These are phyloP conservation scores for Sebastes diploproa DNA, from an alignment of 2,797 vertebrate species.

Conservation along the genomic window DNA sequence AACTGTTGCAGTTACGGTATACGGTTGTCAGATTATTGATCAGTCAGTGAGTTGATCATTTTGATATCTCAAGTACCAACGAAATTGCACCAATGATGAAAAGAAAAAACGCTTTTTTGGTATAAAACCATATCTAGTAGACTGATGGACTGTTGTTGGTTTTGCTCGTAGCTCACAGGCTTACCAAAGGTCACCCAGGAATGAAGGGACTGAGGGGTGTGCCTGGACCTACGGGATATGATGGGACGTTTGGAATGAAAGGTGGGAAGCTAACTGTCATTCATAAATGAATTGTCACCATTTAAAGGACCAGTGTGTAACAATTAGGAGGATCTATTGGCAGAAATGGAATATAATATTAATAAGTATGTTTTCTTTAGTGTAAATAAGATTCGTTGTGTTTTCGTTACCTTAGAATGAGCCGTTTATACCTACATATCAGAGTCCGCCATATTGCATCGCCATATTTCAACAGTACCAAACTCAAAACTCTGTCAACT, in stretches of 20 bases:
- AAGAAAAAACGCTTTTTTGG: background rate
- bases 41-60: too few relatives aligned
- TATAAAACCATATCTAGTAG: background rate
- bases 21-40: too few relatives aligned
- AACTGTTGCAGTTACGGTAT: too few relatives aligned
- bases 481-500: too few relatives aligned
- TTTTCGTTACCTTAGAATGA: too few relatives aligned
- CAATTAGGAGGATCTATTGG: too few relatives aligned
- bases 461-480: too few relatives aligned
- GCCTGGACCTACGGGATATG: slow-evolving; percentile 46
- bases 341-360: too few relatives aligned
- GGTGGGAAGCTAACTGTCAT: slow-evolving; percentile 41
- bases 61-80: background rate
- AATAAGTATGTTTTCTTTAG: too few relatives aligned
- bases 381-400: too few relatives aligned
- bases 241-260: slow-evolving; percentile 61
- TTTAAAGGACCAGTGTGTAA: background rate
- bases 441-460: too few relatives aligned
- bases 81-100: background rate
- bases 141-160: slow-evolving; percentile 16
- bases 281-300: background rate
- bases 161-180: slow-evolving; percentile 45
- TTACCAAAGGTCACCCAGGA: slow-evolving; percentile 52
- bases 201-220: slow-evolving; percentile 56
- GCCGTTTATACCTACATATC: too few relatives aligned